Conservation (phyloP, 2,113 vertebrate genomes). For the Xerus inauris region DNA sequence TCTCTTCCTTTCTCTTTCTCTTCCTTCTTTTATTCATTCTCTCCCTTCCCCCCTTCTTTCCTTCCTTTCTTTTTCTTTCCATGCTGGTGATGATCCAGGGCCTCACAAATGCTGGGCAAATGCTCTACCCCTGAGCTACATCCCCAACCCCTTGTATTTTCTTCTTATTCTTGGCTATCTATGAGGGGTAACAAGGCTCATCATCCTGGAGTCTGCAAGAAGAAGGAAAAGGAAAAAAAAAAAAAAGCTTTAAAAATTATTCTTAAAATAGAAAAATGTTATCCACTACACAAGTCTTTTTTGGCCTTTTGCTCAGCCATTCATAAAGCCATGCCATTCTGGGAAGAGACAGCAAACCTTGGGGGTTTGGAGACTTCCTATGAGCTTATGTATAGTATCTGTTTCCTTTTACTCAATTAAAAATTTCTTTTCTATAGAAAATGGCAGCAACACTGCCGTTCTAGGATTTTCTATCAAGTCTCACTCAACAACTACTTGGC, state of each 20-base stretch:
- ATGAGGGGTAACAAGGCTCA: neutral
- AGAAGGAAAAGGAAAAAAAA: neutral
- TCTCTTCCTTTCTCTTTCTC: neutral
- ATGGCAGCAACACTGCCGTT: constrained; percentile 8
- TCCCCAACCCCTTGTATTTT: neutral
- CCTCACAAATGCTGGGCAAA: neutral
- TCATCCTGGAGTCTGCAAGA: neutral
- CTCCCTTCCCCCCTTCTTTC: too few relatives aligned
- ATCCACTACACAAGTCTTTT: neutral
- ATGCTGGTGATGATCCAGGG: neutral
- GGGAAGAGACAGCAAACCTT: neutral
- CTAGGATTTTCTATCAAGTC: neutral
- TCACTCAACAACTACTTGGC: constrained; percentile 6
- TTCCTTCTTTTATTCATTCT: too few relatives aligned
- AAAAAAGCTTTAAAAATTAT: neutral
- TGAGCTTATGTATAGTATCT: neutral
- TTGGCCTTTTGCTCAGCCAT: neutral
- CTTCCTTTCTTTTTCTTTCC: too few relatives aligned
- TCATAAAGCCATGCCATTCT: neutral
- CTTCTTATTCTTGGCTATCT: neutral
- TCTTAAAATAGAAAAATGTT: constrained; percentile 19
- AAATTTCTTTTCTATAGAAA: constrained; percentile 52
- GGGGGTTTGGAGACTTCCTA: neutral
- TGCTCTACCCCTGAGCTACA: neutral
- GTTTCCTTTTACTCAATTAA: neutral